Evolutionary conservation across 2,797 vertebrate genomes (phyloP), one percentile per base, ranked within the genome.

Genomic region (Leucoraja ocellata): DNA sequence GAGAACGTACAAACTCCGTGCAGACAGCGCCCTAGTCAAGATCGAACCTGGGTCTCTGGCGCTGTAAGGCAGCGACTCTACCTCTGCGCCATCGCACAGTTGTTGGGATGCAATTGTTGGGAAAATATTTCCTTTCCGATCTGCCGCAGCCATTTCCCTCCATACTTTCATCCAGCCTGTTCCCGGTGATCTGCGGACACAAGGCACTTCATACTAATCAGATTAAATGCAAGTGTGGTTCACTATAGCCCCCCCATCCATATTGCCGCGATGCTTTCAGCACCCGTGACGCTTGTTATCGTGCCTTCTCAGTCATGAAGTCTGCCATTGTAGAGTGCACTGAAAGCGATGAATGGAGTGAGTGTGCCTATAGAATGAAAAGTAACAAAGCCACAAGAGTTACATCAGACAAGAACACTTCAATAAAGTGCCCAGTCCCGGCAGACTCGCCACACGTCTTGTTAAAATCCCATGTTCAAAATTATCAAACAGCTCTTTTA

Each of bases 401-500:
- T 79, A 93, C 79, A 86, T 94, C 93, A 54, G 83, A 71, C 93
- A 14, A 93, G 46, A 93, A 81, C 78, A 83, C 61, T 58, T 93
- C 93, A 91, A 92, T 94, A 96, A 97, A 95, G 95, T 95, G 96
- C 94, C 94, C 95, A 94, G 91, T 93, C 14, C 94, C 93, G 94
- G 95, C 94, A 93, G 95, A 73, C 94, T 94, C 94, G 95, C 94
- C 94, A 94, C 95, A 96, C 95, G 95, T 96, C 94, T 96, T 94
- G 94, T 97, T 97, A 96, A 96, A 94, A 95, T 95, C 95, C 94
- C 65, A 61, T 86, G 54, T 86, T 86, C 61, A 86, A 86, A 86
- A 86, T 86, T n/a, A 86, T 86, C 83, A 32, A 86, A 86, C 83
- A 61, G 83, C 28, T 32, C 83, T 86, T 63, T 5, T 86, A 13